These are phyloP conservation scores for Daptonema setosum DNA, from an alignment of 2,888 invertebrate species.

Conservation along the genomic window DNA sequence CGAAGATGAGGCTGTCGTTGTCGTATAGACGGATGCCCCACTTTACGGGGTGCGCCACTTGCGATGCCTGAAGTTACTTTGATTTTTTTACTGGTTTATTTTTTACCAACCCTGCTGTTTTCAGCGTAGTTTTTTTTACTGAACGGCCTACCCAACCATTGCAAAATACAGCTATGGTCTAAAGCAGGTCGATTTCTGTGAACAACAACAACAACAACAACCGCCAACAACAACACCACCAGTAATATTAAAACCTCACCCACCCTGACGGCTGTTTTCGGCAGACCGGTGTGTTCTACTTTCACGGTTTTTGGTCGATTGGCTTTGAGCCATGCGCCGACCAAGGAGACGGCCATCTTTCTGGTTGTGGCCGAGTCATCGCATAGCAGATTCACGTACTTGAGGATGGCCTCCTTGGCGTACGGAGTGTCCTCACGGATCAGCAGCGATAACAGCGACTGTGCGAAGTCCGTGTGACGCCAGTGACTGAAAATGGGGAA, in stretches of 20 bases:
- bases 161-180: neutral
- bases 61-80: slow-evolving; percentile 5
- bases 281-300: neutral
- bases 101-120: no score
- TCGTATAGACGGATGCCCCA: slow-evolving; percentile 44
- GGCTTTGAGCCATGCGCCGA: slow-evolving; percentile 20
- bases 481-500: slow-evolving; percentile 48
- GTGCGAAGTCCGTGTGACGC: slow-evolving; percentile 54
- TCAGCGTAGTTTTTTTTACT: no score
- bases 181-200: neutral
- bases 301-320: slow-evolving; percentile 19
- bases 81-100: no score
- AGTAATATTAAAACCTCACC: neutral
- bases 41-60: slow-evolving; percentile 20
- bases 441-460: slow-evolving; percentile 48
- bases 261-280: neutral
- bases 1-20: slow-evolving; percentile 48
- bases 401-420: slow-evolving; percentile 41
- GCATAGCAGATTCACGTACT: slow-evolving; percentile 43
- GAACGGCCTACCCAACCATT: no score
- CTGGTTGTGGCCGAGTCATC: slow-evolving; percentile 60
- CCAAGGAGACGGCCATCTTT: slow-evolving; percentile 37
- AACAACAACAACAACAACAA: neutral
- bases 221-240: neutral
- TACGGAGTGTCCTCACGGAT: slow-evolving; percentile 42